phyloP scores from a whole-genome alignment of 2,113 vertebrate species.

The Carollia perspicillata region DNA sequence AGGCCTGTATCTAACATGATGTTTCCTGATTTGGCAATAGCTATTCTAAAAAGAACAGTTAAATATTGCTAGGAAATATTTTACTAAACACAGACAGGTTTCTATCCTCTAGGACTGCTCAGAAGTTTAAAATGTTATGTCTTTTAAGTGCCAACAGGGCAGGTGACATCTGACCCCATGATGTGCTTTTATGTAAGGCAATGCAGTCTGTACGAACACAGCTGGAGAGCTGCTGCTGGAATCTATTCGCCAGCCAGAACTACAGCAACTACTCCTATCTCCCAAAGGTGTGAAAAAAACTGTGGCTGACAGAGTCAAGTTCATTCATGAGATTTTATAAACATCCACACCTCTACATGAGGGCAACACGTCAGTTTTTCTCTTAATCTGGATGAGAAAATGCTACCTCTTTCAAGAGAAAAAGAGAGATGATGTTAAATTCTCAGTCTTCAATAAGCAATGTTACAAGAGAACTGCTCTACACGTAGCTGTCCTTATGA shows the following conservation, averaged over 20 bases:
- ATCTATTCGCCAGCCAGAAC: not conserved
- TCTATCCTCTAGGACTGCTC: not conserved
- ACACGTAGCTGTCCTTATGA: not conserved
- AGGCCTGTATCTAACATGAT: not conserved
- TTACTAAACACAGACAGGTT: not conserved
- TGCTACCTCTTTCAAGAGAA: conserved; percentile 25
- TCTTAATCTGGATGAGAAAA: not conserved
- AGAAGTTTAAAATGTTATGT: not conserved
- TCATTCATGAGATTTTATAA: conserved; percentile 22
- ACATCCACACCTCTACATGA: not conserved
- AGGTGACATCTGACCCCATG: not conserved
- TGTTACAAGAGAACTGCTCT: not conserved
- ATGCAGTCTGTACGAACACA: not conserved
- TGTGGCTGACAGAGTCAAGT: not conserved
- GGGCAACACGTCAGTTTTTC: not conserved
- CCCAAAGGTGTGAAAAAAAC: not conserved
- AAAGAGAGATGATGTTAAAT: not conserved
- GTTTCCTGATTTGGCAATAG: not conserved
- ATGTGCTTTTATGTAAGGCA: not conserved
- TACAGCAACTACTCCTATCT: not conserved
- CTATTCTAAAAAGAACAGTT: not conserved
- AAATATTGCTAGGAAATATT: not conserved
- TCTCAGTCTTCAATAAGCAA: not conserved
- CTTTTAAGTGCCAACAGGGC: not conserved
- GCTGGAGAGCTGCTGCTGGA: not conserved